Conservation (phyloP, 2,113 vertebrate genomes). For the Aphyosemion australe region DNA sequence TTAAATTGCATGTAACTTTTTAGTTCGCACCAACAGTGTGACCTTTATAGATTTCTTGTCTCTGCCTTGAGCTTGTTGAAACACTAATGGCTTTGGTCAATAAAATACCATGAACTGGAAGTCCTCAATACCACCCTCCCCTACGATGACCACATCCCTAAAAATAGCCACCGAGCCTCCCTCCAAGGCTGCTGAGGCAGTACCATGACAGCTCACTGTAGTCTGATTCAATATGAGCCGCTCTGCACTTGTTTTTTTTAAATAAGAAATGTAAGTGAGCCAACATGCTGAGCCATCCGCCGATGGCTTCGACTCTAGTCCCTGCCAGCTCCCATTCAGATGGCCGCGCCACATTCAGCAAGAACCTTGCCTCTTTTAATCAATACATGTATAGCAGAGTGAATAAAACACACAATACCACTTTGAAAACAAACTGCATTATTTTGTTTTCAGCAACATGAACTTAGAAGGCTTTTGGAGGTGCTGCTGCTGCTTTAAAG, state of each 20-base stretch:
- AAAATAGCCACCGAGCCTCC: slow-evolving; percentile 68
- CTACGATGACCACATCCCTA: slow-evolving; percentile 62
- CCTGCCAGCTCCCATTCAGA: slow-evolving; percentile 54
- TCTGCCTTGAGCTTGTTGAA: slow-evolving; percentile 69
- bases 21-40: slow-evolving; percentile 72
- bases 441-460: slow-evolving; percentile 31
- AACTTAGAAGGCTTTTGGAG: slow-evolving; percentile 32
- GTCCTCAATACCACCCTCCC: slow-evolving; percentile 68
- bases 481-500: slow-evolving; percentile 44
- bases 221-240: slow-evolving; percentile 52
- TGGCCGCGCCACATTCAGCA: slow-evolving; percentile 39
- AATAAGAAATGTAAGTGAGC: slow-evolving; percentile 44
- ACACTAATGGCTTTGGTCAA: slow-evolving; percentile 82
- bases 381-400: slow-evolving; percentile 61
- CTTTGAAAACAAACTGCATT: slow-evolving; percentile 42
- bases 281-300: slow-evolving; percentile 60
- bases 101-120: slow-evolving; percentile 76
- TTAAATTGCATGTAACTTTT: slow-evolving; percentile 80
- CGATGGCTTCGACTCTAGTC: slow-evolving; percentile 47
- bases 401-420: slow-evolving; percentile 55
- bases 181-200: slow-evolving; percentile 43
- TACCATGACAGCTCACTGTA: slow-evolving; percentile 46
- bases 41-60: slow-evolving; percentile 81
- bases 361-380: slow-evolving; percentile 58
- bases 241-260: slow-evolving; percentile 38